phyloP scores from a whole-genome alignment of 2,113 vertebrate species.

The Corythornis cristatus region DNA sequence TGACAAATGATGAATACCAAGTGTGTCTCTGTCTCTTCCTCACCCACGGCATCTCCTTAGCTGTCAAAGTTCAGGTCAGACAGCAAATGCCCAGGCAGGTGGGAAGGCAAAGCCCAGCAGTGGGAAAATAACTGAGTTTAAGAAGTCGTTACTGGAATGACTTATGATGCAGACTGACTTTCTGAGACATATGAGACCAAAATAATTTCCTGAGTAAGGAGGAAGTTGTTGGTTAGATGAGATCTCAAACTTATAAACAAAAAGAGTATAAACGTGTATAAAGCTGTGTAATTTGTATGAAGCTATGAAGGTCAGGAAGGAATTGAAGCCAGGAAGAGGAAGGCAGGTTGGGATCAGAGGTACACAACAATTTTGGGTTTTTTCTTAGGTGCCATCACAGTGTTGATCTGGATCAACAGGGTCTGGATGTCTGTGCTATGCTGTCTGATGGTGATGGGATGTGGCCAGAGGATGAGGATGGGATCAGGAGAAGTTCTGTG shows the following conservation, averaged over 20 bases:
- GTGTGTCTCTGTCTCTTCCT: not conserved
- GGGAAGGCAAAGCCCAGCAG: not conserved
- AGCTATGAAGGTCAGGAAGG: not conserved
- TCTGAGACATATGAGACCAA: not conserved
- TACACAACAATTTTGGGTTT: rapidly evolving
- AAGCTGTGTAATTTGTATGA: not conserved
- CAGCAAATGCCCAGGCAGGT: not conserved
- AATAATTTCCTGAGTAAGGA: not conserved
- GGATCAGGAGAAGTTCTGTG: rapidly evolving
- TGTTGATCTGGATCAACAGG: not conserved
- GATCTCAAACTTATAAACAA: not conserved
- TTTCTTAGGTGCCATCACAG: not conserved
- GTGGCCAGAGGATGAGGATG: not conserved
- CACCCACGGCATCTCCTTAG: not conserved
- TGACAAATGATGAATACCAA: constrained; percentile 3
- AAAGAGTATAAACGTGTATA: not conserved
- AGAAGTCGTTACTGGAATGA: not conserved
- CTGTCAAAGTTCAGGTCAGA: not conserved
- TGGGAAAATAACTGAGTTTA: not conserved
- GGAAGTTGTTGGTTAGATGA: not conserved
- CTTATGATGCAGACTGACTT: not conserved
- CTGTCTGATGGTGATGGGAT: not conserved
- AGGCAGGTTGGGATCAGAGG: not conserved
- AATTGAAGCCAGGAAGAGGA: not conserved
- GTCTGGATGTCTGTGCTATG: not conserved